phyloP scores from a whole-genome alignment of 30 jellyfish, hydroid and myxozoan genomes.

The Euphysa ruthae region DNA sequence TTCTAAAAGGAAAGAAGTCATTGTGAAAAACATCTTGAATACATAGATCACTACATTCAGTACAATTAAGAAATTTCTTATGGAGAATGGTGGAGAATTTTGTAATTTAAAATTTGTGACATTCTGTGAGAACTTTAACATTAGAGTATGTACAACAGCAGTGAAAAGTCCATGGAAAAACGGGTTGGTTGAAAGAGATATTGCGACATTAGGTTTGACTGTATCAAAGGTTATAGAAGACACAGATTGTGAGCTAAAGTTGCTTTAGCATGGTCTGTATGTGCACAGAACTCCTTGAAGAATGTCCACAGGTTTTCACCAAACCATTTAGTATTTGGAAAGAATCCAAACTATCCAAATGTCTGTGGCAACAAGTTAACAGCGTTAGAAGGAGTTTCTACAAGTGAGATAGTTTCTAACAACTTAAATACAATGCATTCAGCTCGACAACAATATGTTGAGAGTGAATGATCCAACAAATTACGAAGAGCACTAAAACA shows the following conservation, averaged over 20 bases:
- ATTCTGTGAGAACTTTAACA: constrained; percentile 6
- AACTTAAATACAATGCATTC: constrained; percentile 45
- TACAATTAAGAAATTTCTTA: not conserved
- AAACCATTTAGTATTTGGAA: constrained; percentile 36
- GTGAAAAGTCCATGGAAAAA: constrained; percentile 40
- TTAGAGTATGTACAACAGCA: constrained; percentile 10
- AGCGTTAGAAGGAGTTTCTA: constrained; percentile 28
- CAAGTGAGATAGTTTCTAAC: constrained; percentile 24
- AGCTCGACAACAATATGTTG: constrained; percentile 29
- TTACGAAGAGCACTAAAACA: constrained; percentile 43
- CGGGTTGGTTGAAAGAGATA: constrained; percentile 23
- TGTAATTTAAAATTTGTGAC: constrained; percentile 5
- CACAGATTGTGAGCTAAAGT: not conserved
- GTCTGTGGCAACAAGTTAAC: constrained; percentile 25
- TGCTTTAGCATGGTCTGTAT: constrained; percentile 20
- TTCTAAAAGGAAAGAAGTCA: constrained; percentile 9
- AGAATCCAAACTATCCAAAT: constrained; percentile 36
- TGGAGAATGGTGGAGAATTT: constrained; percentile 26
- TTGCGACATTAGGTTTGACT: constrained; percentile 6
- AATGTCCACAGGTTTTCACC: constrained; percentile 30
- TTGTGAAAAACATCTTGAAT: not conserved
- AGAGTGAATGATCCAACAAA: constrained; percentile 39
- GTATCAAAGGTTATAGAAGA: constrained; percentile 35
- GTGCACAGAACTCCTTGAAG: constrained; percentile 46
- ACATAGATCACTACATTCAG: constrained; percentile 13